Conservation (phyloP, 2,113 vertebrate species). For the Xenus cinereus region DNA sequence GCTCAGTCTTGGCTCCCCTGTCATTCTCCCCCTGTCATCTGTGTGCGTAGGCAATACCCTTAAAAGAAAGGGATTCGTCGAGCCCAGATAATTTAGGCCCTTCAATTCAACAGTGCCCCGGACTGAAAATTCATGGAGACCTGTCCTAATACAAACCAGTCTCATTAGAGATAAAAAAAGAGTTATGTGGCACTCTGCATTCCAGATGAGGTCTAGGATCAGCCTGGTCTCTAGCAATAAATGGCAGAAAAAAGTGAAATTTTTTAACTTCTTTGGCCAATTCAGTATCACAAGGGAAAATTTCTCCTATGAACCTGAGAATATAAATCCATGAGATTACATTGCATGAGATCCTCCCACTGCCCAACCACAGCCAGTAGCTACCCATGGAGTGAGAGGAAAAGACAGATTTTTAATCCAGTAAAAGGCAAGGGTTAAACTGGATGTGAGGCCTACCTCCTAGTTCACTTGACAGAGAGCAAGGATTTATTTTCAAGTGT, state of each 20-base stretch:
- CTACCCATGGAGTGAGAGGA: not conserved
- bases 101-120: not conserved
- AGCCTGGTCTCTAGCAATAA: not conserved
- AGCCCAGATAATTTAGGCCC: not conserved
- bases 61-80: not conserved
- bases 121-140: not conserved
- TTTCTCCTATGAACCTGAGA: not conserved
- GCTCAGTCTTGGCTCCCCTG: not conserved
- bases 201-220: not conserved
- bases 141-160: not conserved
- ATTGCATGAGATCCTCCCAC: not conserved
- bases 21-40: not conserved
- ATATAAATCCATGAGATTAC: not conserved
- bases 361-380: not conserved
- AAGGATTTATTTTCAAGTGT: not conserved
- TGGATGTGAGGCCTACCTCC: not conserved
- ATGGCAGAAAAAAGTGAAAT: not conserved
- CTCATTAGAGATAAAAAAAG: not conserved
- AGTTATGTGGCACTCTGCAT: not conserved
- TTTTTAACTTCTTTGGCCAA: not conserved
- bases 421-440: not conserved
- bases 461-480: not conserved
- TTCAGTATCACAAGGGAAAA: not conserved
- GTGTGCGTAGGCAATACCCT: not conserved
- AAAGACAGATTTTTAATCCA: not conserved